Evolutionary conservation across 2,888 invertebrate species (phyloP).

Genomic region (Taphrorychus bicolor): DNA sequence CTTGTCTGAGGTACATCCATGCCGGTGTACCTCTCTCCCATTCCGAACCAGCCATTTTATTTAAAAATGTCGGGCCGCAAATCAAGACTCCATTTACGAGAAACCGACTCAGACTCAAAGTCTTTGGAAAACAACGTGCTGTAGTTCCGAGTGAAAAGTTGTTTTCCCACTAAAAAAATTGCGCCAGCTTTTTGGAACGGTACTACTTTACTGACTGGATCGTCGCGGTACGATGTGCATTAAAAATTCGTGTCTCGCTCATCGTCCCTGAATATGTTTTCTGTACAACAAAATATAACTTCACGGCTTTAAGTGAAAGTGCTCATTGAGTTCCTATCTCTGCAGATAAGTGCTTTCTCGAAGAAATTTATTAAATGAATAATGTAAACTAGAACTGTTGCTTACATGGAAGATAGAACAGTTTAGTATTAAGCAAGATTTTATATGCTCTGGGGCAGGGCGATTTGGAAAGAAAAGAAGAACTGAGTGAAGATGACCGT

Average conservation of each 20-base stretch:
- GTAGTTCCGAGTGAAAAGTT: constrained; percentile 32
- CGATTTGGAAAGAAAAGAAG: not conserved
- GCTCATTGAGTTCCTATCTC: no score
- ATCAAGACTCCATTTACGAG: not conserved
- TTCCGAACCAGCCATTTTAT: not conserved
- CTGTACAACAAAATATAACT: no score
- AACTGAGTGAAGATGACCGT: constrained; percentile 26
- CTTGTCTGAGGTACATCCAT: constrained; percentile 11
- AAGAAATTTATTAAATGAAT: not conserved
- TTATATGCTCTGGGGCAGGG: no score
- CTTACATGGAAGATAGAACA: not conserved
- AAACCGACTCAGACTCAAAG: constrained; percentile 2
- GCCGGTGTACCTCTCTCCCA: not conserved
- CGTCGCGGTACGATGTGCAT: constrained; percentile 12
- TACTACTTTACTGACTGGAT: constrained; percentile 24
- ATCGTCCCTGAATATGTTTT: no score
- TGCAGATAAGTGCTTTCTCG: not conserved
- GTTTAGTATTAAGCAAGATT: no score
- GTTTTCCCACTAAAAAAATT: constrained; percentile 10
- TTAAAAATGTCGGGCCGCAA: not conserved
- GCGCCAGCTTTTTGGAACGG: constrained; percentile 12
- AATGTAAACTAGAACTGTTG: not conserved
- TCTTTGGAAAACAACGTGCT: constrained; percentile 18
- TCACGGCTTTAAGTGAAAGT: no score
- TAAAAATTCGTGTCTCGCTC: no score